Conservation (phyloP, 2,113 vertebrate genomes). For the Trogon melanurus region DNA sequence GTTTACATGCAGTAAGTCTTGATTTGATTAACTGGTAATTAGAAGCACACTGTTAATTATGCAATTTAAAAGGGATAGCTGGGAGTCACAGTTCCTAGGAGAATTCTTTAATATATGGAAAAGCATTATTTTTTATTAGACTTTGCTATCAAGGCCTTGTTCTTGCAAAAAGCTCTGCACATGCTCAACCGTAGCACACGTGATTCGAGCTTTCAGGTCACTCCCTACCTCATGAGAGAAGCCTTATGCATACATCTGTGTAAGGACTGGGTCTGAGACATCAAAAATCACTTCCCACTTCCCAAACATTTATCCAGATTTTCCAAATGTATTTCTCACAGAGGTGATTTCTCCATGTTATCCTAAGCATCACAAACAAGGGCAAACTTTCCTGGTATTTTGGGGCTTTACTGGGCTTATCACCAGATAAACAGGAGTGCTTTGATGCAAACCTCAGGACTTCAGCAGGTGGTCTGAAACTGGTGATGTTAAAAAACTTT, state of each 20-base stretch:
- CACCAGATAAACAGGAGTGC: neutral
- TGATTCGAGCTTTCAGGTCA: neutral
- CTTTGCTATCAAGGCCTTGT: neutral
- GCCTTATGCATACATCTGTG: neutral
- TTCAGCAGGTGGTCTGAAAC: neutral
- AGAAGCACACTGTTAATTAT: slow-evolving; percentile 34
- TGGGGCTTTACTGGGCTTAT: neutral
- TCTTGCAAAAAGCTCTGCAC: neutral
- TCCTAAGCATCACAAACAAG: neutral
- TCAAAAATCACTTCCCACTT: neutral
- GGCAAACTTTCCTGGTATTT: neutral
- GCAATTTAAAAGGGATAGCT: neutral
- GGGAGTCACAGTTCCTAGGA: neutral
- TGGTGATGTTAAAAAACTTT: neutral
- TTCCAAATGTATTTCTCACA: neutral
- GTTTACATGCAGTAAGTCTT: slow-evolving; percentile 25
- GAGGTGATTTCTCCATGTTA: neutral
- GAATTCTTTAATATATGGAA: neutral
- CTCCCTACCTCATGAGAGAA: neutral
- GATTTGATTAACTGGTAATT: slow-evolving; percentile 61
- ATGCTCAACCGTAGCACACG: neutral
- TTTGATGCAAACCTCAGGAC: neutral
- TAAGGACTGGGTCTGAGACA: neutral
- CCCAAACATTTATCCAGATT: neutral
- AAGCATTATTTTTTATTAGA: neutral